Evolutionary conservation across 2,113 vertebrate genomes (phyloP).

Genomic region (Mesoclemmys tuberculata): DNA sequence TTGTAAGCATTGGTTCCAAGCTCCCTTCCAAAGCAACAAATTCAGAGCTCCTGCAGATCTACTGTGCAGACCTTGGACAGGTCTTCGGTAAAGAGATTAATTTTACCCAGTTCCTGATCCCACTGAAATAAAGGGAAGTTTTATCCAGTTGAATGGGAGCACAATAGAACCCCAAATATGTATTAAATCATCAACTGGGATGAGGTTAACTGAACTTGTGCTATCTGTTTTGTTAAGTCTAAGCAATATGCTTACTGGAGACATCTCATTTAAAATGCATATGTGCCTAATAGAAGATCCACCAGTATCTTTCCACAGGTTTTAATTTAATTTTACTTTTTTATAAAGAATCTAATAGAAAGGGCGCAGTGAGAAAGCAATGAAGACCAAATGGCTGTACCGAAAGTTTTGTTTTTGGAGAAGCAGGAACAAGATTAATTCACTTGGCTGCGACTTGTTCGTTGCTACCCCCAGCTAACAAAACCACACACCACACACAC

Average conservation of each 20-base stretch:
- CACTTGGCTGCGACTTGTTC: conserved; percentile 75
- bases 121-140: neutral
- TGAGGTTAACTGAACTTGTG: neutral
- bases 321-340: conserved; percentile 72
- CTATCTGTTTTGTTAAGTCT: neutral
- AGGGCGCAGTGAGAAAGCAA: conserved; percentile 63
- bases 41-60: fast-evolving
- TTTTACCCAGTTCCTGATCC: neutral
- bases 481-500: conserved; percentile 51
- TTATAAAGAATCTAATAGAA: conserved; percentile 72
- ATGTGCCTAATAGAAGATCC: conserved; percentile 40
- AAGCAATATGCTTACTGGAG: neutral
- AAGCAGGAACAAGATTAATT: conserved; percentile 74
- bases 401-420: conserved; percentile 72
- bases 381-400: conserved; percentile 69
- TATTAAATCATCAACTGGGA: neutral
- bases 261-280: neutral
- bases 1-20: neutral
- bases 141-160: neutral
- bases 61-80: neutral
- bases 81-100: neutral
- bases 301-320: conserved; percentile 46
- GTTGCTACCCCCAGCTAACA: conserved; percentile 73
- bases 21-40: neutral
- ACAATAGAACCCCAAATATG: fast-evolving